phyloP scores from a whole-genome alignment of 2,113 vertebrate genomes.

The Labrus mixtus region DNA sequence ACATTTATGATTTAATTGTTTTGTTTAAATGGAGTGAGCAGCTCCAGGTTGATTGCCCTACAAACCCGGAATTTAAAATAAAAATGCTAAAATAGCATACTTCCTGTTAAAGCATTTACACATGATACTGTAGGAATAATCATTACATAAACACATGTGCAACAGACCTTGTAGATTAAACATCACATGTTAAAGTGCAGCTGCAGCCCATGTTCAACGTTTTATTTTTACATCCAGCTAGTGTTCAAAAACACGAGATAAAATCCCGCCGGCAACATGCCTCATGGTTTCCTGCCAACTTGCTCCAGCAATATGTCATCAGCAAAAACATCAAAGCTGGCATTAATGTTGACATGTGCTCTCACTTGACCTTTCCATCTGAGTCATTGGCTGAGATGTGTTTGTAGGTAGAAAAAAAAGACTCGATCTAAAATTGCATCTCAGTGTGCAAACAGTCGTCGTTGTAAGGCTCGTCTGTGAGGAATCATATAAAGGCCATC shows the following conservation, averaged over 20 bases:
- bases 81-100: neutral
- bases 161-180: neutral
- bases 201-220: neutral
- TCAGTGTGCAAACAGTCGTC: neutral
- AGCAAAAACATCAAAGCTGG: slow-evolving; percentile 18
- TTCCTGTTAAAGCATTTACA: neutral
- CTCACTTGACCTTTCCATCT: slow-evolving; percentile 36
- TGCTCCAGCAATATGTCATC: slow-evolving; percentile 17
- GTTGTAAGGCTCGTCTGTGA: slow-evolving; percentile 4
- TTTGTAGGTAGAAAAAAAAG: slow-evolving; percentile 16
- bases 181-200: neutral
- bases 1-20: neutral
- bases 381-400: neutral
- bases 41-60: neutral
- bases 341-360: slow-evolving; percentile 8
- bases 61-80: neutral
- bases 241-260: neutral
- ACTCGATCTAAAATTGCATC: slow-evolving; percentile 1
- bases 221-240: neutral
- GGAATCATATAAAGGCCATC: slow-evolving; percentile 6
- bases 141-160: neutral
- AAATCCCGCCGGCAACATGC: slow-evolving; percentile 22
- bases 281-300: slow-evolving; percentile 1
- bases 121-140: neutral
- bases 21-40: neutral